Base-by-base conservation (phyloP, 2,888 invertebrate species). In the Drosophila dives region DNA sequence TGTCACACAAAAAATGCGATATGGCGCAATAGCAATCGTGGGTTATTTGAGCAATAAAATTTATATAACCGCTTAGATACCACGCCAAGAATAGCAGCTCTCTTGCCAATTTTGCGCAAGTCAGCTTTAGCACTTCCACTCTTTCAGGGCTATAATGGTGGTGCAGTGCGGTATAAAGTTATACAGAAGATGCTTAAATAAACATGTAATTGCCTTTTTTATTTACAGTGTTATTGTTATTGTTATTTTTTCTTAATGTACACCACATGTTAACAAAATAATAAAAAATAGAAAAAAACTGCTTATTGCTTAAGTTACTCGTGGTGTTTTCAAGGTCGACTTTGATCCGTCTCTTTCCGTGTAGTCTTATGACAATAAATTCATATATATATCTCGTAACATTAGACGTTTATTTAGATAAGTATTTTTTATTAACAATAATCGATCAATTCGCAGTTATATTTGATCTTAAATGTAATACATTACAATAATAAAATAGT, bases 1-100 rank as follows among this genome's bases (percentile, higher is more conserved):
- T 23, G 23, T 4, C 23, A 15, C 15, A 23, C 23, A 63, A 59
- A 29, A 20, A 26, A 15, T 33, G 26, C 8, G 54, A 59, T 50
- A 72, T 54, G 32, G 20, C 23, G 8, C 45, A n/a, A 12, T 33
- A 58, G 34, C 56, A 72, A 67, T 45, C 51, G n/a, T 3, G 8
- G 23, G 20, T 51, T 53, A 58, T 54, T 49, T 12, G 45, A 10
- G 59, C 42, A 40, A 42, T 76, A 76, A 77, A 76, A 54, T 53
- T 61, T 49, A 63, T 72, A 60, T 66, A 60, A 55, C 42, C 51
- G 15, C 48, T 10, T 42, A 51, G 77, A 60, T 60, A 64, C 48
- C 45, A 23, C 26, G 55, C 34, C 51, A n/a, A 53, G 42, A 63
- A 60, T 36, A 58, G 15, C 60, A 11, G 34, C 11, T 34, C 20